phyloP scores from a whole-genome alignment of 2,888 invertebrate genomes.

The Volucella bombylans region DNA sequence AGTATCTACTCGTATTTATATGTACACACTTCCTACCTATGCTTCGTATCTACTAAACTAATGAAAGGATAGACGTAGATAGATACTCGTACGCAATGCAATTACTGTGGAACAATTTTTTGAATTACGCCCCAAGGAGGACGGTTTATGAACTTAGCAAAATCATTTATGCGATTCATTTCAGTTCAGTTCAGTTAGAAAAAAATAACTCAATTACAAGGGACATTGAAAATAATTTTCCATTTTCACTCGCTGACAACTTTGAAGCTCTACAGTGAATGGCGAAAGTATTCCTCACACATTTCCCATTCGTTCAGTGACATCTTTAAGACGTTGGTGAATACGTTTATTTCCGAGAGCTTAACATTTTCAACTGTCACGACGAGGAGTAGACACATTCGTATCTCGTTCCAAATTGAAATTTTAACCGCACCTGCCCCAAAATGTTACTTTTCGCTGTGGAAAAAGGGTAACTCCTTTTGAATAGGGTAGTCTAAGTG shows the following conservation, averaged over 20 bases:
- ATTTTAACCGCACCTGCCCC: too few species aligned
- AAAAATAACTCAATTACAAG: slow-evolving; percentile 1
- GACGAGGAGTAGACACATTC: too few species aligned
- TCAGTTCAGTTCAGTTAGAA: neutral
- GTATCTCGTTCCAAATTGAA: too few species aligned
- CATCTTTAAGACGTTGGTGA: too few species aligned
- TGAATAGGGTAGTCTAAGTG: too few species aligned
- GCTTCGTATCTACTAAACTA: too few species aligned
- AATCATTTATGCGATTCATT: neutral
- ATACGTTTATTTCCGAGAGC: too few species aligned
- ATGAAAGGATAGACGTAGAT: neutral
- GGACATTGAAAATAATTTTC: slow-evolving; percentile 3
- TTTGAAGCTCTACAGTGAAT: neutral
- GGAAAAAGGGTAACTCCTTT: too few species aligned
- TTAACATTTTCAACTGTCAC: too few species aligned
- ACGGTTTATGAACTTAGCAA: slow-evolving; percentile 1
- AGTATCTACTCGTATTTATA: neutral
- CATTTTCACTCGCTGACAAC: neutral
- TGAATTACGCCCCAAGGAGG: slow-evolving; percentile 24
- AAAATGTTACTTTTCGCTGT: too few species aligned
- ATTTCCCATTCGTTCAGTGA: neutral
- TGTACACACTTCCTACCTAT: too few species aligned
- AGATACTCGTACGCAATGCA: neutral
- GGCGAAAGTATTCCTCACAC: neutral
- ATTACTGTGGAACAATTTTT: neutral